A percentile compares a stretch with the other conserved stretches of the same genome.
phyloP scores from a whole-genome alignment of 2,113 vertebrate species.

The Rhinolophus ferrumequinum region DNA sequence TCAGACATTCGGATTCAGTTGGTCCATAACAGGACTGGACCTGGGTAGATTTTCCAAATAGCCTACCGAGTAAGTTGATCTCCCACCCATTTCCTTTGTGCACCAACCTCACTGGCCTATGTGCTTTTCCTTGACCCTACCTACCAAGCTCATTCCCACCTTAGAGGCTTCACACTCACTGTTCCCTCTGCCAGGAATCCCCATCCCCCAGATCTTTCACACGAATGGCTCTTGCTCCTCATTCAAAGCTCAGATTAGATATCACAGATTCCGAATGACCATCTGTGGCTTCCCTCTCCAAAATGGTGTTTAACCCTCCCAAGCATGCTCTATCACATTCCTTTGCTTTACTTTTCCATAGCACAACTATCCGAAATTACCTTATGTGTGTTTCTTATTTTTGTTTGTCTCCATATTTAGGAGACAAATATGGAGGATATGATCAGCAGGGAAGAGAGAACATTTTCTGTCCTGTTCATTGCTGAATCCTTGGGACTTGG shows the following conservation, averaged over 20 bases:
- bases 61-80: neutral
- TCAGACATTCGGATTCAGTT: neutral
- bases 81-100: neutral
- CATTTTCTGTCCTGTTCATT: neutral
- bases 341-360: neutral
- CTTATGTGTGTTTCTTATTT: neutral
- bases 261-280: neutral
- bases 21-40: neutral
- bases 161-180: neutral
- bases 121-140: neutral
- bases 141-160: neutral
- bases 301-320: neutral
- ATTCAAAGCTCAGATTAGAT: neutral
- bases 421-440: no score
- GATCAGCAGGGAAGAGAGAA: neutral
- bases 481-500: neutral
- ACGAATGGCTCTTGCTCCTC: neutral
- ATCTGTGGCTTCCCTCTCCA: neutral
- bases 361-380: no score
- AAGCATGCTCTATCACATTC: neutral
- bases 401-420: neutral
- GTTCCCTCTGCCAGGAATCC: neutral
- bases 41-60: neutral
- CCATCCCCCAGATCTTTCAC: no score
- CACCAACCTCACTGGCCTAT: neutral